phyloP scores from a whole-genome alignment of 2,888 invertebrate species.

The Meiosimyza platycephala region DNA sequence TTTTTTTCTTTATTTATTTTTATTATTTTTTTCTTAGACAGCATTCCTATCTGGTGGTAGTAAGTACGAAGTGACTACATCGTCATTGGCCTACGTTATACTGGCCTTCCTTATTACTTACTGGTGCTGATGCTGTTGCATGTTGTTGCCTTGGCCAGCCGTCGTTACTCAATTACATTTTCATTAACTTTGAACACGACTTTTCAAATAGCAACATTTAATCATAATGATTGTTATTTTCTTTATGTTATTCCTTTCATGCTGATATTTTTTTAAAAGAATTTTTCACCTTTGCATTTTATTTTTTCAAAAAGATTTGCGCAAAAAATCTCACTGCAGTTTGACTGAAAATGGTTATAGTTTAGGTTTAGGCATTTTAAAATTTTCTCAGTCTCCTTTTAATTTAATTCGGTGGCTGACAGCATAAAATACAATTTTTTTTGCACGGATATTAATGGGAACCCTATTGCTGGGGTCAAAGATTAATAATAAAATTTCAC shows the following conservation, averaged over 20 bases:
- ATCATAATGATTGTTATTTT: conserved; percentile 68
- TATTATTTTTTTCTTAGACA: too few relatives aligned
- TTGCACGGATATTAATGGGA: conserved; percentile 17
- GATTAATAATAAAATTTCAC: conserved; percentile 5
- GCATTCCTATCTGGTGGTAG: too few relatives aligned
- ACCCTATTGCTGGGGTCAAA: conserved; percentile 28
- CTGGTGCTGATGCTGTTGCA: conserved; percentile 5
- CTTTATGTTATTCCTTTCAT: conserved; percentile 10
- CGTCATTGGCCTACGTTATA: background rate
- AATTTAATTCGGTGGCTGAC: conserved; percentile 31
- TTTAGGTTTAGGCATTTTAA: background rate
- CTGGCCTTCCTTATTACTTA: background rate
- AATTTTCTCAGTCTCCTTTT: background rate
- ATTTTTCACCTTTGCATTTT: background rate
- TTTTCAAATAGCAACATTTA: conserved; percentile 67
- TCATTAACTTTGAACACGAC: conserved; percentile 68
- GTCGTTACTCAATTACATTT: conserved; percentile 68
- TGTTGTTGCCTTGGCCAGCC: conserved; percentile 51
- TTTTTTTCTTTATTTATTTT: too few relatives aligned
- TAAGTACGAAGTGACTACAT: too few relatives aligned
- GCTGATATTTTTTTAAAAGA: background rate
- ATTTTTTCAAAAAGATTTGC: background rate
- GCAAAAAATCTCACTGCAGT: background rate
- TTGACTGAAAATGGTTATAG: background rate
- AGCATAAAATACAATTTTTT: conserved; percentile 2